phyloP scores from a whole-genome alignment of 1,140 invertebrate species.

The Pseudomyrmex sp. region DNA sequence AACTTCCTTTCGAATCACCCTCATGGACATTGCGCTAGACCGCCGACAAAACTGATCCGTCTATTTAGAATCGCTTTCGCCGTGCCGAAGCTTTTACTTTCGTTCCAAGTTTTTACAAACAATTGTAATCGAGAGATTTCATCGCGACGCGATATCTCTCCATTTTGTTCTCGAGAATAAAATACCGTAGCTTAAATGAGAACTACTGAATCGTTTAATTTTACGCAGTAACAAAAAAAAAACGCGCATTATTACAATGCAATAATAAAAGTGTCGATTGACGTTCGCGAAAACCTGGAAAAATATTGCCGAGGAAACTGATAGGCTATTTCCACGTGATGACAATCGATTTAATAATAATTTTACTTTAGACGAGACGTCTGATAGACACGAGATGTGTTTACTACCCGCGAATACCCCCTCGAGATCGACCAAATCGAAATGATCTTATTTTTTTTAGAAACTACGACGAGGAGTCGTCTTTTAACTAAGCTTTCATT shows the following conservation, averaged over 20 bases:
- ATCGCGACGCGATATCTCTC: conserved; percentile 20
- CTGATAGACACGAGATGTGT: background rate
- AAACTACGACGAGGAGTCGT: conserved; percentile 5
- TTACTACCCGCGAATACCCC: background rate
- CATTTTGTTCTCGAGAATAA: background rate
- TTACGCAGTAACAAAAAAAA: background rate
- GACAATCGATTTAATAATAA: conserved; percentile 22
- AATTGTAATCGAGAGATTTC: conserved; percentile 11
- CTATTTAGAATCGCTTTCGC: conserved; percentile 21
- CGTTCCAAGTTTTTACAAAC: conserved; percentile 17
- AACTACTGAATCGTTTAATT: conserved; percentile 14
- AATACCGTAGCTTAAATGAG: conserved; percentile 7
- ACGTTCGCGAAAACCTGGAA: conserved; percentile 11
- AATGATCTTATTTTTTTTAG: background rate
- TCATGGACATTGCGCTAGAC: background rate
- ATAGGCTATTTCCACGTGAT: background rate
- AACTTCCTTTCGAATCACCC: background rate
- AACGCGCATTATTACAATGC: background rate
- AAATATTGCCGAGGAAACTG: background rate
- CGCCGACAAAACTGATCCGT: conserved; percentile 19
- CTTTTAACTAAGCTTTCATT: conserved; percentile 43
- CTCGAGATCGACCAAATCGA: conserved; percentile 22
- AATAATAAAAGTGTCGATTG: conserved; percentile 4
- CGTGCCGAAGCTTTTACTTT: conserved; percentile 31
- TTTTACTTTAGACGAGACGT: conserved; percentile 24